These are phyloP conservation scores for Parnassius mnemosyne DNA, from an alignment of 2,888 invertebrate species.

Conservation along the genomic window DNA sequence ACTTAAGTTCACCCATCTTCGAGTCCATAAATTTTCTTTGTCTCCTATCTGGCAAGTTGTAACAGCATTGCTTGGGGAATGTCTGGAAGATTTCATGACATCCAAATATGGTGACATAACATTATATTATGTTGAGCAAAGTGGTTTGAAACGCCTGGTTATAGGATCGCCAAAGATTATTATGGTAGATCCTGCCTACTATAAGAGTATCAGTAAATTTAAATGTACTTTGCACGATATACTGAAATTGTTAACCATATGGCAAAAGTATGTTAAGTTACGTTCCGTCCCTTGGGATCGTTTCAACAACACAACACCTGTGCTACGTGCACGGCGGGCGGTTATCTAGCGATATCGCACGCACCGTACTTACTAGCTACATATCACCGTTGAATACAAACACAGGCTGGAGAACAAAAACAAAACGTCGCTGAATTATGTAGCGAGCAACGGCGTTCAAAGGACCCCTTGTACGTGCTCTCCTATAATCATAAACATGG, in stretches of 20 bases:
- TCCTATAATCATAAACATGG: conserved; percentile 79
- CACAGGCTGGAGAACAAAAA: conserved; percentile 61
- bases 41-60: no score
- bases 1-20: no score
- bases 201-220: no score
- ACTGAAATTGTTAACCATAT: not conserved
- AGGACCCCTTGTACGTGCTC: conserved; percentile 76
- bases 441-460: conserved; percentile 66
- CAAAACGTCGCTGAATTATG: conserved; percentile 62
- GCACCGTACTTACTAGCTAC: conserved; percentile 37
- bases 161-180: no score
- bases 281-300: conserved; percentile 5
- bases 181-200: no score
- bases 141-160: no score
- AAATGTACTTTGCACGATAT: no score
- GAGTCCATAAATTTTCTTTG: no score
- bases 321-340: conserved; percentile 37
- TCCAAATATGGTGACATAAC: no score
- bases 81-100: no score
- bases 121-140: no score
- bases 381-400: conserved; percentile 43
- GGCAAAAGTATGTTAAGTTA: not conserved
- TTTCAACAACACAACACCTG: conserved; percentile 32
- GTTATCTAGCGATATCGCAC: conserved; percentile 31
- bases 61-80: no score